Base-by-base conservation (phyloP, 1,140 invertebrate species). In the Megalopta genalis region DNA sequence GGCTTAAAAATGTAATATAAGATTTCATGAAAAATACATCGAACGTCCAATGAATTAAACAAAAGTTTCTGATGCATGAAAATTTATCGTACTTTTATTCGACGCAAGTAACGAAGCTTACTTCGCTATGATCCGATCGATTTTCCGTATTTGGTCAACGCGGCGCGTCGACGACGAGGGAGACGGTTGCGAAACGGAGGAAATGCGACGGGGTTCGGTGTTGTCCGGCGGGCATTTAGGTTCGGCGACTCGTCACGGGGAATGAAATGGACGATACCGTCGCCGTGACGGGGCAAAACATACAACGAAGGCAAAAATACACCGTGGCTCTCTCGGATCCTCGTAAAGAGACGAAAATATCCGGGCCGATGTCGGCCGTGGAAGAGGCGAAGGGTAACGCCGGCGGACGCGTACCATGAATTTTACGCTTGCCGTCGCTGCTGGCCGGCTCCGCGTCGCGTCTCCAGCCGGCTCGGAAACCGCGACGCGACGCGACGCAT, bases 271-370 rank as follows among this genome's bases (percentile, higher is more conserved):
- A 63, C 72, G 73, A 77, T 85, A 68, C 84, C 82, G 82, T 60
- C 62, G 52, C 42, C 59, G 52, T 25, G 82, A 73, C 59, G 69
- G 69, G 65, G 77, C 73, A 80, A 80, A 85, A 84, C 69, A 72
- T 27, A 73, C 82, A 23, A 64, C 82, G 72, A 85, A 81, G 82
- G 83, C 82, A 90, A 90, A 90, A 90, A 90, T 89, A 90, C 88
- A 84, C 82, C 77, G 77, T 81, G 84, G 83, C 87, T 85, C 87
- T 89, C 32, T n/a, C 85, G 77, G 49, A 71, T 84, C 83, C 86
- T 89, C 88, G 87, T 86, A 89, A 88, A 88, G 87, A 77, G 88
- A 89, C 88, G 85, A 83, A 90, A 90, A 89, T 89, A 89, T 87
- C 86, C 64, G 79, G 23, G 18, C 49, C 77, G 72, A 77, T 71